Conservation (phyloP, 2,797 vertebrate species). For the Eulemur coronatus region DNA sequence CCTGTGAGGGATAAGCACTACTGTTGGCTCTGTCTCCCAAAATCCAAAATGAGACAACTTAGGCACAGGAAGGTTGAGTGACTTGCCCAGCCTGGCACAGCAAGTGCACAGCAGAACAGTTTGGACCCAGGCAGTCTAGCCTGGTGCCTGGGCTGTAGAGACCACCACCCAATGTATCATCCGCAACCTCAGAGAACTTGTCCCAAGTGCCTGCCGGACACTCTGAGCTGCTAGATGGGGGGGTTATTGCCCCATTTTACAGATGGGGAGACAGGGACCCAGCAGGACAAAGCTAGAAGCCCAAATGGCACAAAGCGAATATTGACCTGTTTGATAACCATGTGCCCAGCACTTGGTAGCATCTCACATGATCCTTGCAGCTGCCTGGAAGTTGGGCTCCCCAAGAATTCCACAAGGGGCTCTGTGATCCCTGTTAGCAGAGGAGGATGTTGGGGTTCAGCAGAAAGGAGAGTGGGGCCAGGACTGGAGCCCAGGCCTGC, state of each 20-base stretch:
- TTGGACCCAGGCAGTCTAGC: neutral
- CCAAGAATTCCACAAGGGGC: neutral
- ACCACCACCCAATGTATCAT: accelerated
- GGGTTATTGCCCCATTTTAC: accelerated
- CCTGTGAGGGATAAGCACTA: neutral
- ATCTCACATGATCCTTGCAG: neutral
- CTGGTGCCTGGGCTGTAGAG: neutral
- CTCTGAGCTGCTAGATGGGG: neutral
- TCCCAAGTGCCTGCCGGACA: neutral
- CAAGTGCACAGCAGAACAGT: accelerated
- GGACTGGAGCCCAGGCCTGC: neutral
- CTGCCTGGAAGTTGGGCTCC: neutral
- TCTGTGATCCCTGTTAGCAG: neutral
- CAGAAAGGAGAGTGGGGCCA: neutral
- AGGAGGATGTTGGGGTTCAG: no score
- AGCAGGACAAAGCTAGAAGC: neutral
- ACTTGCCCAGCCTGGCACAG: neutral
- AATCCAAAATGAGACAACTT: accelerated
- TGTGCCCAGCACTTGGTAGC: accelerated
- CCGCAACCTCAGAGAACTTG: neutral
- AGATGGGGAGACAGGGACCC: neutral
- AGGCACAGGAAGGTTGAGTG: neutral
- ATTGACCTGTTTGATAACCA: accelerated
- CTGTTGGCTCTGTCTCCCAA: neutral
- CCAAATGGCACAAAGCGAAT: accelerated